Base-by-base conservation (phyloP, 2,888 invertebrate genomes). In the Atrina japonica region DNA sequence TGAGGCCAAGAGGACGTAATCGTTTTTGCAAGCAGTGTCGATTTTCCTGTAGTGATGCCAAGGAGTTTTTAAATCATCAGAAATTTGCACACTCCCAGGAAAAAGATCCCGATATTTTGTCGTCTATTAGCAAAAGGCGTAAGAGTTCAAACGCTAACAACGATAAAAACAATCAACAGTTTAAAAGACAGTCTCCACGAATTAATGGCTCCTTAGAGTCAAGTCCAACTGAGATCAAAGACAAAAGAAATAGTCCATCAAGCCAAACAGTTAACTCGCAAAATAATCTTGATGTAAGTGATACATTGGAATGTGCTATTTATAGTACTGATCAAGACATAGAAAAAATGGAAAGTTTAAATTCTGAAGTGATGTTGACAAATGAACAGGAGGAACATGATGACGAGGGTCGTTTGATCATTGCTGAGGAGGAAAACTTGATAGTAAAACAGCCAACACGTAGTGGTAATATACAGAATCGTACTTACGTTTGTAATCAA, bases 11-110 rank as follows among this genome's bases (percentile, higher is more conserved):
- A 3, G 85, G 86, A 18, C 79, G 86, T 9, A 77, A 74, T 27
- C 77, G 86, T 27, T 78, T 81, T 69, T 88, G 88, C 71, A 86
- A 83, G 70, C 79, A 81, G 78, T 88, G 88, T 67, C 77, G 75
- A 41, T 86, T 86, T 66, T 78, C 83, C 27, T 84, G 84, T 50
- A 83, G 80, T n/a, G 83, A 86, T 73, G 77, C 81, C 21, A 77
- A 78, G 16, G 86, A 86, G 59, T 88, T 88, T 55, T 81, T 80
- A 2, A 80, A 82, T 45, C 87, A 87, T 66, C 84, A 83, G 59
- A 76, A 80, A 59, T 81, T 78, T 52, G 84, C 83, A 21, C 85
- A 85, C 70, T 76, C 79, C 47, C 84, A 84, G 43, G 81, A 81
- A 35, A 52, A 41, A 5, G 71, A 72, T 58, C 71, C 71, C 16